phyloP scores from a whole-genome alignment of 2,797 vertebrate species.

The Fistularia tabacaria region DNA sequence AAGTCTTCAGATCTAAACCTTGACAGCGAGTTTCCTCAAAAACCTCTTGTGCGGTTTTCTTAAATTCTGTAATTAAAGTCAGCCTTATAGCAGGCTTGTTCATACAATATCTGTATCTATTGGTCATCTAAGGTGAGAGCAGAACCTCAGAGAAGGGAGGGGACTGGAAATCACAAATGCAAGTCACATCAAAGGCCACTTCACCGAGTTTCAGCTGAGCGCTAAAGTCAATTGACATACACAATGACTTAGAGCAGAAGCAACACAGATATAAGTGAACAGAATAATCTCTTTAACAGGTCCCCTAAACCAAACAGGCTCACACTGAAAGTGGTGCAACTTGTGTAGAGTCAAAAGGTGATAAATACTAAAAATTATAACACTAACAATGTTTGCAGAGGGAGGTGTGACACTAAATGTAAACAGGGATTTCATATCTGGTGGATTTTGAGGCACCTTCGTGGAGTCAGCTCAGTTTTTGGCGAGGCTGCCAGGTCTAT shows the following conservation, averaged over 20 bases:
- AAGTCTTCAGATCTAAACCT: conserved; percentile 33
- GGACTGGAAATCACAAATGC: conserved; percentile 35
- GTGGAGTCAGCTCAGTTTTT: too few relatives aligned
- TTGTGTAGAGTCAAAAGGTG: neutral
- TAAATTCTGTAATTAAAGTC: neutral
- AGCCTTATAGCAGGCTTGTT: neutral
- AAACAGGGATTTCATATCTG: too few relatives aligned
- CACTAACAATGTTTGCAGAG: neutral
- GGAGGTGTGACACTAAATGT: too few relatives aligned
- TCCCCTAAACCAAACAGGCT: conserved; percentile 26
- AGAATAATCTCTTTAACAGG: conserved; percentile 17
- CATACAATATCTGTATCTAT: neutral
- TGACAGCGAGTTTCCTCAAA: conserved; percentile 15
- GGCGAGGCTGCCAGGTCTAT: neutral
- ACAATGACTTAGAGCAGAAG: conserved; percentile 9
- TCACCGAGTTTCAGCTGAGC: conserved; percentile 39
- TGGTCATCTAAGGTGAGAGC: neutral
- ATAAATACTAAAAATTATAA: too few relatives aligned
- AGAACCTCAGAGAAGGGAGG: conserved; percentile 14
- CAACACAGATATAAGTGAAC: neutral
- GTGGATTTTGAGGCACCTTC: too few relatives aligned
- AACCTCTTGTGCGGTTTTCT: conserved; percentile 10
- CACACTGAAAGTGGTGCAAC: conserved; percentile 9
- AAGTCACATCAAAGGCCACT: conserved; percentile 51
- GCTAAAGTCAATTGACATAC: conserved; percentile 24